A percentile compares a stretch with the other conserved stretches of the same genome.
Conservation (phyloP, 1,140 invertebrate genomes). For the Drosophila suzukii region DNA sequence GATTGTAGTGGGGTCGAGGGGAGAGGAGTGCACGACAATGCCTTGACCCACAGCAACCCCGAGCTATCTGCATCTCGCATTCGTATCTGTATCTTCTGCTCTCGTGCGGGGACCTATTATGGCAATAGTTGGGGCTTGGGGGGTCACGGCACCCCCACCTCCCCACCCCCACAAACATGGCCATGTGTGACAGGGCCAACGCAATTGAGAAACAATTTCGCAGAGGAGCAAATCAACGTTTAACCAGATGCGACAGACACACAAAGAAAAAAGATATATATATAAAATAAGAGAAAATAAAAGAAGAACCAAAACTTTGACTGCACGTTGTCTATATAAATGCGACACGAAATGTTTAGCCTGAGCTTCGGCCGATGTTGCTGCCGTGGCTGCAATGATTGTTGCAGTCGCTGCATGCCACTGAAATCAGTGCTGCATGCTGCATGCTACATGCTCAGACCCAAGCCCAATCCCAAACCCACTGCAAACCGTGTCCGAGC, state of each 20-base stretch:
- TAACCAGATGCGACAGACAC: conserved; percentile 34
- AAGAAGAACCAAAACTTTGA: conserved; percentile 32
- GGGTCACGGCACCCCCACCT: conserved; percentile 17
- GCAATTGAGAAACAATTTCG: conserved; percentile 77
- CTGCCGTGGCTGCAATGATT: conserved; percentile 17
- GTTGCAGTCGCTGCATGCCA: conserved; percentile 42
- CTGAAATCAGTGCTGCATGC: conserved; percentile 61
- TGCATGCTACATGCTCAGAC: conserved; percentile 37
- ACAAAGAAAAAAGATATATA: neutral
- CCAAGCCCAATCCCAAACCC: conserved; percentile 33
- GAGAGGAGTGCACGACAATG: conserved; percentile 29
- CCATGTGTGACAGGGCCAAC: conserved; percentile 46
- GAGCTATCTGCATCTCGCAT: conserved; percentile 27
- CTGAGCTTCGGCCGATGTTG: conserved; percentile 30
- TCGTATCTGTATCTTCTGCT: conserved; percentile 28
- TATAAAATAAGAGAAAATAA: neutral
- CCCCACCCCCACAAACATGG: conserved; percentile 24
- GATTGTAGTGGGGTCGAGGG: neutral
- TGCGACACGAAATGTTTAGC: conserved; percentile 76
- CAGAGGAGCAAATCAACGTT: conserved; percentile 73
- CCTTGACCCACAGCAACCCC: conserved; percentile 44
- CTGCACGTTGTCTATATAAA: conserved; percentile 78
- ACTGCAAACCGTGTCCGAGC: conserved; percentile 60
- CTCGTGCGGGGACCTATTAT: conserved; percentile 59
- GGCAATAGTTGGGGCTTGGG: conserved; percentile 45